phyloP scores from a whole-genome alignment of 2,888 invertebrate genomes.

The Eristalis arbustorum region DNA sequence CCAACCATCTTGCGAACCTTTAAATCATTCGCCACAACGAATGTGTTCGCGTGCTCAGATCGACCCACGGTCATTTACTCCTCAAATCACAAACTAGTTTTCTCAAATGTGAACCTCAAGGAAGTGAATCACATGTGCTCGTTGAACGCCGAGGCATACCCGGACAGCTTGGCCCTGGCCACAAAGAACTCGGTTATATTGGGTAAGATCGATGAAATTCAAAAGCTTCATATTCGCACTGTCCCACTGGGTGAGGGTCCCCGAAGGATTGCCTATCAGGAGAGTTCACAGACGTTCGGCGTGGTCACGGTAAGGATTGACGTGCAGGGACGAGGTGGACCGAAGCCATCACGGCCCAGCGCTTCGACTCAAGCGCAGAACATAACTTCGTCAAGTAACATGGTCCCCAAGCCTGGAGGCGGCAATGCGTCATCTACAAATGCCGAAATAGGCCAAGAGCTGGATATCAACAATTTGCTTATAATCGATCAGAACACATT shows the following conservation, averaged over 20 bases:
- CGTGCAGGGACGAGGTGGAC: conserved; percentile 88
- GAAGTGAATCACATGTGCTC: conserved; percentile 99
- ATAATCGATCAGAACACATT: conserved; percentile 98
- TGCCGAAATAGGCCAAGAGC: conserved; percentile 86
- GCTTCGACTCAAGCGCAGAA: conserved; percentile 90
- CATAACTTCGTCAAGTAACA: conserved; percentile 83
- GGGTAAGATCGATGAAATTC: conserved; percentile 99
- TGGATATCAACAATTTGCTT: conserved; percentile 94
- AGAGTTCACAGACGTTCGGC: conserved; percentile 95
- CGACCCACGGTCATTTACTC: conserved; percentile 99
- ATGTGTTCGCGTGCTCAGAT: conserved; percentile 99
- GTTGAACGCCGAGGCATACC: conserved; percentile 96
- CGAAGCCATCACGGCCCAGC: conserved; percentile 85
- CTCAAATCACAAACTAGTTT: conserved; percentile 98
- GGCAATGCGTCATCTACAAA: conserved; percentile 78
- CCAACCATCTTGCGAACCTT: conserved; percentile 96
- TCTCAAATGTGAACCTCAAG: conserved; percentile 97
- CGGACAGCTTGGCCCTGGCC: conserved; percentile 85
- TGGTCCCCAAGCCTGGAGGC: conserved; percentile 80
- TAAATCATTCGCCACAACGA: conserved; percentile 93
- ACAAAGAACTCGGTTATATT: conserved; percentile 85
- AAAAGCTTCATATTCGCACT: conserved; percentile 97
- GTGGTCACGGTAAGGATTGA: conserved; percentile 95
- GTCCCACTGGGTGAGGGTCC: conserved; percentile 97
- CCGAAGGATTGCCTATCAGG: conserved; percentile 96